Conservation (phyloP, 2,113 vertebrate genomes). For the Vimba vimba region DNA sequence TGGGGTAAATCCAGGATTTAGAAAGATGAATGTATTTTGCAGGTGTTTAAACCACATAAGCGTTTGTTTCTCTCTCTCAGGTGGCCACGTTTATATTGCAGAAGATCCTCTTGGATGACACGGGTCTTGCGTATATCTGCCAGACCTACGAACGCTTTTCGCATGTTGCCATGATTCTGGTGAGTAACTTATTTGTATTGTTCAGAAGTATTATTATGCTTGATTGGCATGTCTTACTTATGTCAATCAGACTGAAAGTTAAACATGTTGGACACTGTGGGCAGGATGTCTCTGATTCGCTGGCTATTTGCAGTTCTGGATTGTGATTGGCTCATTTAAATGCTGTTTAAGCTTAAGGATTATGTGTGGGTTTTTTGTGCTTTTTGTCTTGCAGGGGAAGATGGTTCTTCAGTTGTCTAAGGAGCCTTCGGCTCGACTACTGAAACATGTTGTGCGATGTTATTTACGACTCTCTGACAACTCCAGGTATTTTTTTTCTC, state of each 20-base stretch:
- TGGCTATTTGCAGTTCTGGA: background rate
- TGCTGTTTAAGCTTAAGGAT: background rate
- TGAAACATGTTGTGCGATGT: conserved; percentile 97
- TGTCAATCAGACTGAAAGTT: too few relatives aligned
- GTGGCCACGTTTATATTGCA: conserved; percentile 98
- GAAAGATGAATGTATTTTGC: background rate
- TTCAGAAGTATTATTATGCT: background rate
- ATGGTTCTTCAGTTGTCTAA: conserved; percentile 98
- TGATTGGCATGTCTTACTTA: background rate
- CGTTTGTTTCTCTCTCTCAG: conserved; percentile 64
- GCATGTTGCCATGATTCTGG: conserved; percentile 98
- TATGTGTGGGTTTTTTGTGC: background rate
- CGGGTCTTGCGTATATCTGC: conserved; percentile 95
- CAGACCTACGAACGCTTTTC: conserved; percentile 98
- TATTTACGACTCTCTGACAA: conserved; percentile 98
- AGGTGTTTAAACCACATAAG: background rate
- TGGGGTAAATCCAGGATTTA: background rate
- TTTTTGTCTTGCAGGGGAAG: conserved; percentile 82
- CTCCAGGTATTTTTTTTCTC: conserved; percentile 80
- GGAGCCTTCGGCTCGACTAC: conserved; percentile 92
- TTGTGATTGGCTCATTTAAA: background rate
- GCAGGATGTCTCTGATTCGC: background rate
- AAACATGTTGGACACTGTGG: background rate
- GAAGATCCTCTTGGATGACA: conserved; percentile 97
- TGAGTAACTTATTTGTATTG: conserved; percentile 67